Evolutionary conservation across 2,888 invertebrate species (phyloP).

Genomic region (Ectemnius lituratus): DNA sequence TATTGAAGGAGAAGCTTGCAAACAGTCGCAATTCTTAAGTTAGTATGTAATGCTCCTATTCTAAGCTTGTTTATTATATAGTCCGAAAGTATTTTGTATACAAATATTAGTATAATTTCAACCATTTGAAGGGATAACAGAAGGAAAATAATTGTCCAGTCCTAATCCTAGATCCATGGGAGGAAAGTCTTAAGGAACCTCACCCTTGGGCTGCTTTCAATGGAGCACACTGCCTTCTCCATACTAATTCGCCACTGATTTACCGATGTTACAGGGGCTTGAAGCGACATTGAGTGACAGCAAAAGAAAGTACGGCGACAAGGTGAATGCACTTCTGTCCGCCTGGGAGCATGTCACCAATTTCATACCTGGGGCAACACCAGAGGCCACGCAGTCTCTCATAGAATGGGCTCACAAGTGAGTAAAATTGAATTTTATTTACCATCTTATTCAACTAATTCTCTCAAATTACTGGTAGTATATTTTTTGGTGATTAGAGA

Average conservation of each 20-base stretch:
- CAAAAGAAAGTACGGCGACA: conserved; percentile 78
- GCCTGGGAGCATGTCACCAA: conserved; percentile 78
- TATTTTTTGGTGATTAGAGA: no score
- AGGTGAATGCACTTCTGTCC: conserved; percentile 78
- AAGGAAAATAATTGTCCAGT: no score
- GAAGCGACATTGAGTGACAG: conserved; percentile 78
- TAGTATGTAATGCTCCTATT: no score
- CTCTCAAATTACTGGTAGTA: no score
- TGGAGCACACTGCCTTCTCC: conserved; percentile 25
- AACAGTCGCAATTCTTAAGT: not conserved
- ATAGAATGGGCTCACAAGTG: conserved; percentile 78
- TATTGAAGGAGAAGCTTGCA: conserved; percentile 3
- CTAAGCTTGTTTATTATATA: no score
- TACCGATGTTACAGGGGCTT: conserved; percentile 73
- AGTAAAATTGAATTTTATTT: conserved; percentile 34
- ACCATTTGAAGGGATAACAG: no score
- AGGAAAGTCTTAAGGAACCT: conserved; percentile 26
- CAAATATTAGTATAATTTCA: no score
- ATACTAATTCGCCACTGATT: conserved; percentile 16
- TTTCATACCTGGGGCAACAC: conserved; percentile 74
- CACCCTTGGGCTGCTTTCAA: conserved; percentile 45
- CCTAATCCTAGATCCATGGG: not conserved
- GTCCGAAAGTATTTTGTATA: no score
- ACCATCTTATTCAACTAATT: no score
- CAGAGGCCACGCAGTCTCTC: conserved; percentile 75